Base-by-base conservation (phyloP, 2,888 invertebrate species). In the Acanthopleura granulata region DNA sequence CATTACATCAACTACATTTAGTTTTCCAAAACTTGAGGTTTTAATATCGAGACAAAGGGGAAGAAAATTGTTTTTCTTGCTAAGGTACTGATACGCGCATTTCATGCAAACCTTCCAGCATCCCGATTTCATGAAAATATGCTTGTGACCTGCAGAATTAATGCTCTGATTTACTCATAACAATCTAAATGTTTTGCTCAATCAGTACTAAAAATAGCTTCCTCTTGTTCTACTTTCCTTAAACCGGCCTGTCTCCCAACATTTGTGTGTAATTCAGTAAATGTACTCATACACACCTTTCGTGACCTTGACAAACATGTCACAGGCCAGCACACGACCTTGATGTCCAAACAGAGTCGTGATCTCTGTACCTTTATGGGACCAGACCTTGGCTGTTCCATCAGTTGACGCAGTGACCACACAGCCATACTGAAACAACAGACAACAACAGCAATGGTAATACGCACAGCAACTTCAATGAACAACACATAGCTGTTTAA, bases 371-470 rank as follows among this genome's bases (percentile, higher is more conserved):
- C 90, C 90, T 77, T 87, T 88, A 80, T 90, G 89, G 11, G 90
- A 89, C 91, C 91, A 91, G 18, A 91, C 85, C 79, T 89, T 90
- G 22, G 89, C 84, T 11, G 83, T 80, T 0, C 90, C 90, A 80
- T 90, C 90, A 50, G 84, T 85, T 74, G 86, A 84, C 3, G 86
- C 84, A 1, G 90, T 90, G 71, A 90, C 88, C 16, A 91, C 84
- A 81, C 89, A 90, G 40, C 89, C 89, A 79, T 85, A 84, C 89
- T 90, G 83, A 40, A 66, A 66, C 29, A n/a, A 3, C 3, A 57
- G 6, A 57, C 1, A 57, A 3, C 3, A 57, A 9, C 40, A 9
- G 40, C 40, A 40, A 40, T 40, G 9, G 40, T 6, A 40, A 40
- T 40, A 3, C 40, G 4, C 40, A 40, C 40, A 40, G 3, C 40